phyloP scores from a whole-genome alignment of 1,140 invertebrate genomes.

The Trissolcus basalis region DNA sequence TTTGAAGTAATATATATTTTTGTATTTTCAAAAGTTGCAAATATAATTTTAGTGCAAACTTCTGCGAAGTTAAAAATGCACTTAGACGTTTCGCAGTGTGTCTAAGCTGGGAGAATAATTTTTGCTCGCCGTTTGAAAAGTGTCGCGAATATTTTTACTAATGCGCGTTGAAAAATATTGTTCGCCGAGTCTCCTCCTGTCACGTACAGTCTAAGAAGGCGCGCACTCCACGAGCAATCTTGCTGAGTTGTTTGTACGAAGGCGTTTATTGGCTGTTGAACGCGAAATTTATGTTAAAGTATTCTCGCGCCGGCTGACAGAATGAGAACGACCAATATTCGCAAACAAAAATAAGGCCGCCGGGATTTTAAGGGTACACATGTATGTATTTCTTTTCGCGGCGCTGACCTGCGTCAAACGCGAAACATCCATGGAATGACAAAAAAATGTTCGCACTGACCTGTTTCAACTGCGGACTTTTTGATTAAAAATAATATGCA shows the following conservation, averaged over 20 bases:
- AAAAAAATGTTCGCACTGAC: too few relatives aligned
- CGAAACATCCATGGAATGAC: conserved; percentile 11
- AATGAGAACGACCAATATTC: conserved; percentile 10
- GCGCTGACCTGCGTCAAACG: conserved; percentile 26
- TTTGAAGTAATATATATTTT: too few relatives aligned
- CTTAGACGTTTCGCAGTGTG: too few relatives aligned
- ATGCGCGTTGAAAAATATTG: conserved; percentile 35
- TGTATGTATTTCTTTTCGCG: conserved; percentile 30
- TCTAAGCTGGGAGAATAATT: too few relatives aligned
- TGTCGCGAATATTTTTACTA: conserved; percentile 28
- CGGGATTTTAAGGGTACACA: conserved; percentile 17
- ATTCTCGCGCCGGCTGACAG: conserved; percentile 31
- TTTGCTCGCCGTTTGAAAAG: not conserved
- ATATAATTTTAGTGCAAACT: too few relatives aligned
- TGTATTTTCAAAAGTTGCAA: too few relatives aligned
- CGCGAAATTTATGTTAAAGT: conserved; percentile 55
- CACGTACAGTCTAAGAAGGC: conserved; percentile 40
- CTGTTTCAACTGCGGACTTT: too few relatives aligned
- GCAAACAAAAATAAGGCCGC: conserved; percentile 29
- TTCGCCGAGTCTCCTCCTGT: conserved; percentile 32
- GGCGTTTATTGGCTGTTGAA: conserved; percentile 49
- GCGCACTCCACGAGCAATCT: conserved; percentile 40
- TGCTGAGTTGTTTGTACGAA: conserved; percentile 35
- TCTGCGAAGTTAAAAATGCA: too few relatives aligned
- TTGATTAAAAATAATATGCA: too few relatives aligned